These are phyloP conservation scores for Athalia rosae DNA, from an alignment of 2,888 invertebrate species.

Conservation along the genomic window DNA sequence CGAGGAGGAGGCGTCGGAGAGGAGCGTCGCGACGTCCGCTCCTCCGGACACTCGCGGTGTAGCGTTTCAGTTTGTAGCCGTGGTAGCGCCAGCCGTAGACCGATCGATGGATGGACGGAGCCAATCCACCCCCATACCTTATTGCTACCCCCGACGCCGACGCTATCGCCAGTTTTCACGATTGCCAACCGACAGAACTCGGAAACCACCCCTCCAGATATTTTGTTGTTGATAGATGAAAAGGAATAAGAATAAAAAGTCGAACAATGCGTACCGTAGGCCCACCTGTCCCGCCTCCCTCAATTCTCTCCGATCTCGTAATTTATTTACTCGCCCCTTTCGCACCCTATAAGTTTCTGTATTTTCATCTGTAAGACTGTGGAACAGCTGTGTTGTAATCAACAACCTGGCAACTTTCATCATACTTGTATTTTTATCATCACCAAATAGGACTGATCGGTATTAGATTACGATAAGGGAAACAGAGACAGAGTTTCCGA, in stretches of 20 bases:
- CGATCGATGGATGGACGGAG: conserved; percentile 45
- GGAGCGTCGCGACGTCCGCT: conserved; percentile 48
- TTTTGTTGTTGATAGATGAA: background rate
- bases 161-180: conserved; percentile 20
- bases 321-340: background rate
- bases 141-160: conserved; percentile 23
- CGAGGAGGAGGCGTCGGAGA: conserved; percentile 46
- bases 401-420: background rate
- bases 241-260: background rate
- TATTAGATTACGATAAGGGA: no score
- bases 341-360: background rate
- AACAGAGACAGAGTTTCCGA: no score
- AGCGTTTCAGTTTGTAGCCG: conserved; percentile 44
- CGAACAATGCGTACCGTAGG: background rate
- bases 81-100: conserved; percentile 46
- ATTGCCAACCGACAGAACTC: conserved; percentile 39
- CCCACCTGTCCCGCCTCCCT: background rate
- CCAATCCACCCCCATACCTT: conserved; percentile 36
- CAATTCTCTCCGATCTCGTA: background rate
- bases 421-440: background rate
- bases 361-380: background rate
- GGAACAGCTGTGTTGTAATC: background rate
- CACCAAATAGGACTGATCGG: no score
- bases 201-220: conserved; percentile 8
- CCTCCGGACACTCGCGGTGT: conserved; percentile 47